Base-by-base conservation (phyloP, 64 coral and sea anemone genomes). In the Stichodactyla mertensii region DNA sequence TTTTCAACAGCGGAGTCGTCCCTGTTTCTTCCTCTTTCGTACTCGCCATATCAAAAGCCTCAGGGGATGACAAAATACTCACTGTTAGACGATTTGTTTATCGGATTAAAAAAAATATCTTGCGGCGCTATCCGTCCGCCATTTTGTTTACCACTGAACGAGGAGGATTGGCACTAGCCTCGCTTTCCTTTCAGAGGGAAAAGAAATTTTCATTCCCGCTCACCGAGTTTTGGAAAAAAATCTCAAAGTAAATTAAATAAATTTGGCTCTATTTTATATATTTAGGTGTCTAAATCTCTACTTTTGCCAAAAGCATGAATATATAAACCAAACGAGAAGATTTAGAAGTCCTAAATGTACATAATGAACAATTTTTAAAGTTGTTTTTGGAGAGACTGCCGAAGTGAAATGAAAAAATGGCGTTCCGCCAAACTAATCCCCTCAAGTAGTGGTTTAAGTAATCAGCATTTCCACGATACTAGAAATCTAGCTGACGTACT, bases 1-100 rank as follows among this genome's bases (percentile, higher is more conserved):
- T 61, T 51, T 60, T 85, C 18, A 85, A 61, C 19, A 85, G 56
- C 16, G 83, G 83, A 64, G 83, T 52, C 26, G 13, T 22, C 83
- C 12, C 16, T 2, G n/a, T 11, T 12, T 60, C 83, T 36, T 22
- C 80, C 19, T 85, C 83, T 64, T 60, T 85, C 57, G 60, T 85
- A 2, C 16, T 16, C 51, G 55, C 83, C 83, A 85, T 85, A 4
- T 61, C 61, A 20, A 18, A 84, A 31, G n/a, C 12, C 69, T 13
- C 69, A 13, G 22, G 24, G 23, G 16, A 23, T 28, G 5, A 31
- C 27, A 26, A 74, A 31, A 74, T 13, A 13, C 6, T 8, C 2
- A 2, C 24, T 10, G 23, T 74, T 66, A 66, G 62, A 13, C 36
- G 36, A 45, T 45, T 45, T 9, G 56, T 11, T 11, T 11, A 58